Evolutionary conservation across 2,797 vertebrate genomes (phyloP).

Genomic region (Synanceia verrucosa): DNA sequence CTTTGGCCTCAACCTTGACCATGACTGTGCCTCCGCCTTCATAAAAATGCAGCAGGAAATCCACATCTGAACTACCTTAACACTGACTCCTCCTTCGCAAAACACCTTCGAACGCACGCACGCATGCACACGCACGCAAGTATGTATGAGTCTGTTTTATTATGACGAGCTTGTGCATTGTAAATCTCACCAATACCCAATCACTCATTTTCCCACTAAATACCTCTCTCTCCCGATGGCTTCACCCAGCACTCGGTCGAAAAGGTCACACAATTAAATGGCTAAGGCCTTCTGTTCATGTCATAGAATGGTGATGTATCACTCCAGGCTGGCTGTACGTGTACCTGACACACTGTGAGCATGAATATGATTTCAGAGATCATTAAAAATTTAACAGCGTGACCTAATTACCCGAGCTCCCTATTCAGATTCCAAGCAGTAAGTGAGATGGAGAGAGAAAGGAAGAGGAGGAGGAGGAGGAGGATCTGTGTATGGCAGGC

Average conservation of each 20-base stretch:
- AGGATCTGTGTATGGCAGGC: slow-evolving; percentile 72
- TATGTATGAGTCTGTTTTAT: slow-evolving; percentile 69
- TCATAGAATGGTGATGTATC: slow-evolving; percentile 86
- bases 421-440: slow-evolving; percentile 84
- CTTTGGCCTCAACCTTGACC: slow-evolving; percentile 64
- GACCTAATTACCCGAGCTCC: slow-evolving; percentile 86
- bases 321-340: slow-evolving; percentile 81
- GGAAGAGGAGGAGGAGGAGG: slow-evolving; percentile 49
- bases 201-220: slow-evolving; percentile 79
- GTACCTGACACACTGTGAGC: slow-evolving; percentile 85
- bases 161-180: slow-evolving; percentile 73
- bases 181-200: slow-evolving; percentile 76
- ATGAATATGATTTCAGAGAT: slow-evolving; percentile 88
- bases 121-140: neutral
- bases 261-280: slow-evolving; percentile 88
- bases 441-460: slow-evolving; percentile 75
- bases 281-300: slow-evolving; percentile 84
- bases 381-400: slow-evolving; percentile 89
- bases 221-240: slow-evolving; percentile 74
- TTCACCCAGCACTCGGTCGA: slow-evolving; percentile 77
- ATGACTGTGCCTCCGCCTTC: slow-evolving; percentile 34
- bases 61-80: slow-evolving; percentile 39
- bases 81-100: slow-evolving; percentile 24
- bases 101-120: slow-evolving; percentile 13
- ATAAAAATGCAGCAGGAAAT: slow-evolving; percentile 44